Conservation (phyloP, 2,797 vertebrate genomes). For the Spea hammondii region DNA sequence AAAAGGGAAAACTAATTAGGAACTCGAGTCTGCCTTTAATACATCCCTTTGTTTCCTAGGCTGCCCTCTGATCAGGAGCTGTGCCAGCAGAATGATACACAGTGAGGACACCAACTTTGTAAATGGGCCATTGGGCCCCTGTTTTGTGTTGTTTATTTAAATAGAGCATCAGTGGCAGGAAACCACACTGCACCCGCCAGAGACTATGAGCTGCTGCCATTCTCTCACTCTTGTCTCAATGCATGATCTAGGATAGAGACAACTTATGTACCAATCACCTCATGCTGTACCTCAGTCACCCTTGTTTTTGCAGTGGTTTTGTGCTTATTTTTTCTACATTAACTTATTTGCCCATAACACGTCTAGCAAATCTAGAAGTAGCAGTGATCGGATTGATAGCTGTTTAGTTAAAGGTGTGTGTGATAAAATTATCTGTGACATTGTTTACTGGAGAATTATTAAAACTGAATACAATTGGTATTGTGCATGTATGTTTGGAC, state of each 20-base stretch:
- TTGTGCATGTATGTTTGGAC: conserved; percentile 17
- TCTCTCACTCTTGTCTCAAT: conserved; percentile 22
- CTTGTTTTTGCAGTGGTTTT: conserved; percentile 29
- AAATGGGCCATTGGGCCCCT: conserved; percentile 2
- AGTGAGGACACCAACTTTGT: conserved; percentile 15
- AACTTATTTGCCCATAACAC: background rate
- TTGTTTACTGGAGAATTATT: conserved; percentile 13
- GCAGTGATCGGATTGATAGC: background rate
- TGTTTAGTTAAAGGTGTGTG: conserved; percentile 10
- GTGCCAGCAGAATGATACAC: conserved; percentile 18
- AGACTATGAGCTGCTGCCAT: conserved; percentile 37
- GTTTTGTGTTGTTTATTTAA: conserved; percentile 23
- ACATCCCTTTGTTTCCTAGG: conserved; percentile 24
- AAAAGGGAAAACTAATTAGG: conserved; percentile 21
- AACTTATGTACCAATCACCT: conserved; percentile 30
- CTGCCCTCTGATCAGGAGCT: conserved; percentile 14
- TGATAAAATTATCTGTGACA: background rate
- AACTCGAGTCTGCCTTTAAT: conserved; percentile 42
- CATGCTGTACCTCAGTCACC: conserved; percentile 19
- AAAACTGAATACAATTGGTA: conserved; percentile 20
- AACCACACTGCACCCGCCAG: conserved; percentile 31
- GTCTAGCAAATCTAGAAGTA: conserved; percentile 17
- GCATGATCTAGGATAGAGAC: conserved; percentile 40
- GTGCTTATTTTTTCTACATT: conserved; percentile 23
- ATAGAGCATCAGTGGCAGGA: conserved; percentile 34